phyloP scores from a whole-genome alignment of 2,797 vertebrate genomes.

The Poliocrania exsul region DNA sequence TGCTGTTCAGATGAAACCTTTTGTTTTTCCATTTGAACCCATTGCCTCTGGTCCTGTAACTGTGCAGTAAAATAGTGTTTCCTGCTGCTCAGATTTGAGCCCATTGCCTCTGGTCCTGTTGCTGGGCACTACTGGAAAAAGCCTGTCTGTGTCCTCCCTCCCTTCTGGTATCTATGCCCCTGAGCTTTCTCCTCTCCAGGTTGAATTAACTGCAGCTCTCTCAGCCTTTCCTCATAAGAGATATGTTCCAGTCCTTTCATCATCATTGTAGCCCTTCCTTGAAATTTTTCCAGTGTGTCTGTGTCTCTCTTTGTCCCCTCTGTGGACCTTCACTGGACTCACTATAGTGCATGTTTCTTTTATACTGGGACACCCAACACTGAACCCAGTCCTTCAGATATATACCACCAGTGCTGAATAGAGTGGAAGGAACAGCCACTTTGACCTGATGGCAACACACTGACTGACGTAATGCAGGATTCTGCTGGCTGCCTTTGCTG shows the following conservation, averaged over 20 bases:
- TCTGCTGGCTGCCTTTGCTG: not conserved
- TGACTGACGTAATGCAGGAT: not conserved
- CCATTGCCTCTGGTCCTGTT: not conserved
- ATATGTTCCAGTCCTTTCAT: not conserved
- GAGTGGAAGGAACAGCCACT: not conserved
- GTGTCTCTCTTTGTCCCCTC: fast-evolving
- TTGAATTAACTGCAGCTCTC: not conserved
- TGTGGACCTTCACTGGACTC: not conserved
- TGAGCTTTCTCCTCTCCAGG: not conserved
- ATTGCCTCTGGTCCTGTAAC: not conserved
- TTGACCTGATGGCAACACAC: not conserved
- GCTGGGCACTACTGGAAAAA: not conserved
- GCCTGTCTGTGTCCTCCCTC: not conserved
- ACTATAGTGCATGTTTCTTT: not conserved
- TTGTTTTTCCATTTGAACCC: not conserved
- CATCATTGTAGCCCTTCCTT: not conserved
- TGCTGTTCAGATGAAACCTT: not conserved
- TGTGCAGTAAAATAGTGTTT: not conserved
- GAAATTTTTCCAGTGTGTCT: not conserved
- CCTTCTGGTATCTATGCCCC: not conserved
- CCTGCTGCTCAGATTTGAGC: not conserved
- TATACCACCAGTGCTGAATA: not conserved
- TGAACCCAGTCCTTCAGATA: not conserved
- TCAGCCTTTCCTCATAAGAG: not conserved
- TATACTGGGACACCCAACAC: not conserved